Percentiles rank a stretch among this genome's conserved stretches.
Conservation (phyloP, 2,113 vertebrate genomes). For the Pangasianodon gigas region DNA sequence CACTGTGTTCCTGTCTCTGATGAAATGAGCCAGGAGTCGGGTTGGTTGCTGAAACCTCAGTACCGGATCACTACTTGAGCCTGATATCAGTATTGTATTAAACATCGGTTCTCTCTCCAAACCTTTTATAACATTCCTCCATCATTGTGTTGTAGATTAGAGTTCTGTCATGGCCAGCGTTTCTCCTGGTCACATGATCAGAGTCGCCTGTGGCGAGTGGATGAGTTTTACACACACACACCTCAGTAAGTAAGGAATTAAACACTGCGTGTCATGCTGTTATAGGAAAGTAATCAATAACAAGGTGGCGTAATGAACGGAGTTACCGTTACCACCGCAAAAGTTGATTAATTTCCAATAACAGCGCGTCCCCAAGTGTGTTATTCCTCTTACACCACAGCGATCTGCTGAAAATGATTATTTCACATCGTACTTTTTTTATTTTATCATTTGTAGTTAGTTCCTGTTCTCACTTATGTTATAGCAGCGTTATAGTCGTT, state of each 20-base stretch:
- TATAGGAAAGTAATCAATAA: background rate
- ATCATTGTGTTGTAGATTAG: background rate
- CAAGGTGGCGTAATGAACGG: background rate
- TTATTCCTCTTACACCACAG: background rate
- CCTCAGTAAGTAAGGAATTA: background rate
- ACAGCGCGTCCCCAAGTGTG: background rate
- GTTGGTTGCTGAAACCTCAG: background rate
- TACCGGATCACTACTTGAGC: background rate
- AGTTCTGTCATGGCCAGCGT: background rate
- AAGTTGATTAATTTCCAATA: background rate
- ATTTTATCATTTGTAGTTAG: too few species aligned
- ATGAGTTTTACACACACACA: background rate
- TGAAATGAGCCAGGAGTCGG: background rate
- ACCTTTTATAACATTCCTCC: background rate
- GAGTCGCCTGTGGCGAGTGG: background rate
- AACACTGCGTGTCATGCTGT: background rate
- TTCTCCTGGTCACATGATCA: background rate
- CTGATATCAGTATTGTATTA: too few species aligned
- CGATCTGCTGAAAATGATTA: background rate
- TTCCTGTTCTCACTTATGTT: too few species aligned
- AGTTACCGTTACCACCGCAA: too few species aligned
- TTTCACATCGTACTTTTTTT: too few species aligned
- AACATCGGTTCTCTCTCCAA: background rate
- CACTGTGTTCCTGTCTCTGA: too few species aligned
- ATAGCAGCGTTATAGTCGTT: too few species aligned